These are phyloP conservation scores for Zaprionus davidi DNA, from an alignment of 1,140 invertebrate species.

Conservation along the genomic window DNA sequence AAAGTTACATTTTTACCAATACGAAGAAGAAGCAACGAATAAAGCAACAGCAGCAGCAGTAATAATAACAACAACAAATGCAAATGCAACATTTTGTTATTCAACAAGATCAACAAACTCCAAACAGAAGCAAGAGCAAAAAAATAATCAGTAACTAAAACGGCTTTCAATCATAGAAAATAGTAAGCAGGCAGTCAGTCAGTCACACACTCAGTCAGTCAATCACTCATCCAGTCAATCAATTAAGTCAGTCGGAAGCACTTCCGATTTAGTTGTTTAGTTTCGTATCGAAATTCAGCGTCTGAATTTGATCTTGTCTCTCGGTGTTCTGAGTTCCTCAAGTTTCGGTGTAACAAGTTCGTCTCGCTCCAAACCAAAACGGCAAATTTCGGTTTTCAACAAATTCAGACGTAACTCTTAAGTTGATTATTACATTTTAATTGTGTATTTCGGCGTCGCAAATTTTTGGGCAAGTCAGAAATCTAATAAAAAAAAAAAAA, in stretches of 20 bases:
- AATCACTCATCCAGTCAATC: constrained; percentile 1
- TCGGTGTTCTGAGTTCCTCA: constrained; percentile 63
- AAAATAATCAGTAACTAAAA: constrained; percentile 40
- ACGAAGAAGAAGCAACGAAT: constrained; percentile 33
- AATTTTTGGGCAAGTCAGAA: constrained; percentile 54
- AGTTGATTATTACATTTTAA: constrained; percentile 63
- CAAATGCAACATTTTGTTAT: constrained; percentile 68
- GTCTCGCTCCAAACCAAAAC: constrained; percentile 60
- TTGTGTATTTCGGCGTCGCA: constrained; percentile 70
- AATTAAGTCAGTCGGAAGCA: constrained; percentile 27
- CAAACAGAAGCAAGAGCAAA: constrained; percentile 47
- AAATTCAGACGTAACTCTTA: constrained; percentile 82
- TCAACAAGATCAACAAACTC: constrained; percentile 47
- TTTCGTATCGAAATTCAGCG: constrained; percentile 79
- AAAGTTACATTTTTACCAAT: constrained; percentile 78
- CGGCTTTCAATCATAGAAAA: constrained; percentile 32
- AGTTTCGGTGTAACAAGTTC: constrained; percentile 63
- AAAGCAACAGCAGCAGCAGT: constrained; percentile 45
- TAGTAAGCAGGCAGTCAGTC: constrained; percentile 57
- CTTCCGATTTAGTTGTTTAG: constrained; percentile 66
- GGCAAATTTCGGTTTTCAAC: constrained; percentile 70
- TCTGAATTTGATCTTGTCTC: constrained; percentile 80
- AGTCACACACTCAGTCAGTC: constrained; percentile 33
- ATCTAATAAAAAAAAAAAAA: constrained; percentile 24
- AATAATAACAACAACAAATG: constrained; percentile 34